These are phyloP conservation scores for Perca fluviatilis DNA, from an alignment of 2,113 vertebrate genomes.

Conservation along the genomic window DNA sequence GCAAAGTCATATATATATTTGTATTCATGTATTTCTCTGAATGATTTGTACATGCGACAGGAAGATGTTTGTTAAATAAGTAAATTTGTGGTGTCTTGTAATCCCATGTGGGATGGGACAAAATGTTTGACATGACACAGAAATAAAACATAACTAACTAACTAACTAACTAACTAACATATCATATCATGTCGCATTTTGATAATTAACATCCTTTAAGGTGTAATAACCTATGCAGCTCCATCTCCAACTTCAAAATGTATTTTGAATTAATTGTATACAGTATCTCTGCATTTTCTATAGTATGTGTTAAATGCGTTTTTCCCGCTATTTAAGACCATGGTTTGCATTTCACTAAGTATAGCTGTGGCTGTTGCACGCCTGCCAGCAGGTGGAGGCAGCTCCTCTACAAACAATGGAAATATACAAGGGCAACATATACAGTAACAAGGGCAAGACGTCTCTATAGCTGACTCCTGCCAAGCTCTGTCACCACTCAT, in stretches of 20 bases:
- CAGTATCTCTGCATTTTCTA: background rate
- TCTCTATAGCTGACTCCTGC: constrained; percentile 55
- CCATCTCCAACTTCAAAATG: background rate
- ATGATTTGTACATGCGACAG: too few relatives aligned
- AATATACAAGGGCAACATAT: constrained; percentile 20
- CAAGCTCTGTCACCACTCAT: constrained; percentile 42
- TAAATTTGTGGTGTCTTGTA: too few relatives aligned
- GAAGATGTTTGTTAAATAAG: too few relatives aligned
- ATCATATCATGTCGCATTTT: background rate
- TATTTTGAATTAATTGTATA: background rate
- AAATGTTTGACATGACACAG: too few relatives aligned
- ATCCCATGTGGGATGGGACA: too few relatives aligned
- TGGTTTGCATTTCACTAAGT: background rate
- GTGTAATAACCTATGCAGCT: background rate
- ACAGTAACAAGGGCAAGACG: constrained; percentile 40
- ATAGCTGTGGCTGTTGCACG: background rate
- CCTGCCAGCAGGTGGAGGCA: constrained; percentile 63
- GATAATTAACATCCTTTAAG: background rate
- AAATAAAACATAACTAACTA: too few relatives aligned
- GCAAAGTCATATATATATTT: background rate
- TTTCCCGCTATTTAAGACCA: background rate
- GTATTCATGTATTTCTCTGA: too few relatives aligned
- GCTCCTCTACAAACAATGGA: constrained; percentile 20
- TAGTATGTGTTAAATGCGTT: background rate
- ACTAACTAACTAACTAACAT: too few relatives aligned